Base-by-base conservation (phyloP, 2,797 vertebrate genomes). In the Cryptoblepharus egeriae region DNA sequence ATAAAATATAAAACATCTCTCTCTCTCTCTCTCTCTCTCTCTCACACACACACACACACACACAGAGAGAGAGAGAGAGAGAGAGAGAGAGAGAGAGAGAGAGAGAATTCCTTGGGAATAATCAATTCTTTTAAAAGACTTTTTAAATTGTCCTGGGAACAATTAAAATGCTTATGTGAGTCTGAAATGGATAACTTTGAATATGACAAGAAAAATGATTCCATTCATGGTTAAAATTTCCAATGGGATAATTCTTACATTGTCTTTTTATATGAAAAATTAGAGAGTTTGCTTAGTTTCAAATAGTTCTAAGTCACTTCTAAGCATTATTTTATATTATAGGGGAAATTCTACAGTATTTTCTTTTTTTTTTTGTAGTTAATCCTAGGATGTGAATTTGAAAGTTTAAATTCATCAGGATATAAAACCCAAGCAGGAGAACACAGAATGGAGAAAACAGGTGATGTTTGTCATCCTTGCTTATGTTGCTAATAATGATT, bases 1-100 rank as follows among this genome's bases (percentile, higher is more conserved):
- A 83, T 72, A 67, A 89, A 89, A 84, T n/a, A n/a, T n/a, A n/a
- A n/a, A n/a, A n/a, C n/a, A n/a, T n/a, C 83, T 79, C 49, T 15
- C 30, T 58, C 2, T 9, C 8, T n/a, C 11, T 16, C 28, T n/a
- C 26, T 11, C 60, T n/a, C n/a, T 30, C 64, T 35, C 30, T 35
- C 86, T 85, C 88, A 83, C 87, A 70, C 6, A 80, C 49, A 52
- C 49, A 52, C 49, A 52, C 49, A 52, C 49, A 52, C 49, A 52
- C 49, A 52, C 49, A 52, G 5, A 49, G 45, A 49, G 45, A 49
- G 45, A 49, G 45, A 49, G 45, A 49, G 45, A 49, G 45, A 49
- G 45, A 49, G 45, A 49, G 45, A 49, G 45, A 49, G 45, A 49
- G 45, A 49, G 45, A 49, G 45, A 49, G 45, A 49, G 45, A 45